phyloP scores from a whole-genome alignment of 2,113 vertebrate species.

The Aepyceros melampus region DNA sequence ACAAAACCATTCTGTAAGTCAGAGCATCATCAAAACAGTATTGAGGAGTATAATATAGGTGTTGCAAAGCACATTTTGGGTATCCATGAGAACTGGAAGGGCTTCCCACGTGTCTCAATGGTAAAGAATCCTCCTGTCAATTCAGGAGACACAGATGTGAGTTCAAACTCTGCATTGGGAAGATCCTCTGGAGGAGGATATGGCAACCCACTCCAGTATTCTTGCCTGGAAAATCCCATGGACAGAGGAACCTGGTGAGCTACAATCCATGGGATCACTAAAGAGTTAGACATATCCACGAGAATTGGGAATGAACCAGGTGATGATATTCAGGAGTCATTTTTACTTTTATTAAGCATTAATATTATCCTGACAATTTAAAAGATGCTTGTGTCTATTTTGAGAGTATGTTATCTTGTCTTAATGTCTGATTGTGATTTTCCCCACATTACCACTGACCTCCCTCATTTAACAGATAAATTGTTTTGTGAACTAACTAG shows the following conservation, averaged over 20 bases:
- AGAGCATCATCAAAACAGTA: not conserved
- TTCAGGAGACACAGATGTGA: not conserved
- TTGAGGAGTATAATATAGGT: not conserved
- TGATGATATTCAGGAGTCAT: not conserved
- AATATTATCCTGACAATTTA: not conserved
- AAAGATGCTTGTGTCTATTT: not conserved
- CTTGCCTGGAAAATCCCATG: not conserved
- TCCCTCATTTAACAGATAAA: not conserved
- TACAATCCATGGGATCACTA: not conserved
- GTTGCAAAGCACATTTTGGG: not conserved
- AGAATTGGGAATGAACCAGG: not conserved
- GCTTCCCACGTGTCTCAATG: not conserved
- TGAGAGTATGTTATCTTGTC: too few species aligned
- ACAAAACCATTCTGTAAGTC: not conserved
- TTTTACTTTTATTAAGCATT: not conserved
- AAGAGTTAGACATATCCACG: not conserved
- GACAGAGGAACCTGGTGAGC: not conserved
- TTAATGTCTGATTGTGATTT: not conserved
- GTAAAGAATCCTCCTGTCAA: not conserved
- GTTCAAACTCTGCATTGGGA: not conserved
- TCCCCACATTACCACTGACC: rapidly evolving
- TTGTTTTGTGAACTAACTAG: not conserved
- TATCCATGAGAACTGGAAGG: not conserved
- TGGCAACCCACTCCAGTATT: not conserved
- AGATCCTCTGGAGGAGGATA: not conserved